Conservation (phyloP, 1,140 invertebrate genomes). For the Lordiphosa stackelbergi region DNA sequence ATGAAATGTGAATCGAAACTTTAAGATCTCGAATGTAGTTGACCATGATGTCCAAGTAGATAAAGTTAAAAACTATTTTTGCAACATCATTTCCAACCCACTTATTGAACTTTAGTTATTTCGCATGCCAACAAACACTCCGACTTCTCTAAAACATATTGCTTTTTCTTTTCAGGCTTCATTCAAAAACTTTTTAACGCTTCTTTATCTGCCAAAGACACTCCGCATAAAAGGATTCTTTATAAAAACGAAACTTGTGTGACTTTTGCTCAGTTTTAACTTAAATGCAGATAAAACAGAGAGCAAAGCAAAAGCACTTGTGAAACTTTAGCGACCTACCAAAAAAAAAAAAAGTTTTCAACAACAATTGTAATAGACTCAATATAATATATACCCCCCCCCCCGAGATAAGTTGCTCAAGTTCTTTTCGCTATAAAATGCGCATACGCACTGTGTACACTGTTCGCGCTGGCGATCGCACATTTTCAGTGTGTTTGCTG, state of each 20-base stretch:
- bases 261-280: conserved; percentile 16
- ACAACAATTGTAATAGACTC: conserved; percentile 17
- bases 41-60: too few species aligned
- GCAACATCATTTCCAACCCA: too few species aligned
- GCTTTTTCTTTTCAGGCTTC: conserved; percentile 5
- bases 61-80: too few species aligned
- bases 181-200: conserved; percentile 7
- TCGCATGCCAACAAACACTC: too few species aligned
- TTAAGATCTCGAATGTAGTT: too few species aligned
- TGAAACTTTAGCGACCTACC: conserved; percentile 19
- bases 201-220: conserved; percentile 9
- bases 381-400: not conserved
- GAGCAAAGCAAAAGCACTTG: conserved; percentile 25
- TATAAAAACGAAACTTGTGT: conserved; percentile 1
- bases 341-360: conserved; percentile 29
- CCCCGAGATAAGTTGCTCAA: too few species aligned
- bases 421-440: too few species aligned
- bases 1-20: too few species aligned
- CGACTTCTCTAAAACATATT: not conserved
- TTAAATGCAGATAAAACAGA: conserved; percentile 26
- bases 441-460: not conserved
- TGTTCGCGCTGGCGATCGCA: conserved; percentile 3
- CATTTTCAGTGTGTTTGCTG: conserved; percentile 19
- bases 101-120: too few species aligned
- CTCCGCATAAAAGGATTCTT: conserved; percentile 5